Percentiles rank a stretch among this genome's conserved stretches.
These are phyloP conservation scores for Bos taurus DNA, from an alignment of 2,113 vertebrate genomes.

Conservation along the genomic window DNA sequence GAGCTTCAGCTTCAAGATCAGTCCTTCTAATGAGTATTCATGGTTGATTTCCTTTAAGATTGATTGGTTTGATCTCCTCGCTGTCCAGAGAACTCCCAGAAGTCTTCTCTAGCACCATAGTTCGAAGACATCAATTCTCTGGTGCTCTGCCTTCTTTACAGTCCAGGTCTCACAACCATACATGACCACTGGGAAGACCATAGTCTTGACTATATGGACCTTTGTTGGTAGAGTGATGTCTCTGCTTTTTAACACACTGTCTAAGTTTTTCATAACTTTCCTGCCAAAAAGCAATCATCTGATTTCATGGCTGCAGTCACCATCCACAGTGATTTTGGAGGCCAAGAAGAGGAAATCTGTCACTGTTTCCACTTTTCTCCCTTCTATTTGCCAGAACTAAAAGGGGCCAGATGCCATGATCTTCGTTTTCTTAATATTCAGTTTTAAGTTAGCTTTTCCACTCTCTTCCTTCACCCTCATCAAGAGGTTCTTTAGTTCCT, in stretches of 20 bases:
- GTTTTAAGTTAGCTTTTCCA: not conserved
- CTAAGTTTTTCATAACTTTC: not conserved
- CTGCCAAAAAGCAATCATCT: not conserved
- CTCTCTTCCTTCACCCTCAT: not conserved
- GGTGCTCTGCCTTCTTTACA: not conserved
- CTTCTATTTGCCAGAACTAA: not conserved
- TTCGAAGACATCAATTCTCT: not conserved
- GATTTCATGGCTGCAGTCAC: not conserved
- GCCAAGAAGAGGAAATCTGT: not conserved
- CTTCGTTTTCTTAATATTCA: not conserved
- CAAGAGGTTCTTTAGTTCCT: not conserved
- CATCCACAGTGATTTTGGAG: not conserved
- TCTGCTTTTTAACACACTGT: not conserved
- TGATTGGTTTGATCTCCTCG: not conserved
- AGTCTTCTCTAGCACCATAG: not conserved
- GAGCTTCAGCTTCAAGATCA: not conserved
- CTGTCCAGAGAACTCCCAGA: not conserved
- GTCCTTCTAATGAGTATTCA: not conserved
- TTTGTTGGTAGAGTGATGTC: not conserved
- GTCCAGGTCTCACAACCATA: not conserved
- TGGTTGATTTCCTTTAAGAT: not conserved
- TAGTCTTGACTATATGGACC: not conserved
- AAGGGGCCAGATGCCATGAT: not conserved
- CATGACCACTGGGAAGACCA: not conserved
- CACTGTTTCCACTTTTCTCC: not conserved